A percentile compares a stretch with the other conserved stretches of the same genome.
Evolutionary conservation across 2,797 vertebrate genomes (phyloP).

Genomic region (Pseudomugil tenellus): DNA sequence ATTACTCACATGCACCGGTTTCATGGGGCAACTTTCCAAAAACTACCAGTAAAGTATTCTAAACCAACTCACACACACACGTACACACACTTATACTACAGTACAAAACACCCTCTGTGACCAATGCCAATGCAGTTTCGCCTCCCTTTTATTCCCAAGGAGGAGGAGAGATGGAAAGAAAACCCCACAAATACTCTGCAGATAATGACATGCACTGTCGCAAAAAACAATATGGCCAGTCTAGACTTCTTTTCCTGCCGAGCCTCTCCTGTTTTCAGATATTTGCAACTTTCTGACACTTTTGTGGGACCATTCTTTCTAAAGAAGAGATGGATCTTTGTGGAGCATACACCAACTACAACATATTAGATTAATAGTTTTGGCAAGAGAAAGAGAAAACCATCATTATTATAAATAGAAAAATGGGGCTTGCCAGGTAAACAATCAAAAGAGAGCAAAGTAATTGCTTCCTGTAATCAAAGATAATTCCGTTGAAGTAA

Average conservation of each 20-base stretch:
- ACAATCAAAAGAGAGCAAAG: conserved; percentile 64
- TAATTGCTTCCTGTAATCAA: conserved; percentile 77
- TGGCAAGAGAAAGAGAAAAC: conserved; percentile 26
- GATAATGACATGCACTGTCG: conserved; percentile 74
- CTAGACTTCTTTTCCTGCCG: conserved; percentile 72
- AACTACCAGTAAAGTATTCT: conserved; percentile 49
- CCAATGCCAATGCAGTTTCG: conserved; percentile 63
- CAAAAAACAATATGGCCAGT: conserved; percentile 71
- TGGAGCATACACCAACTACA: conserved; percentile 8
- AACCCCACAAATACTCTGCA: conserved; percentile 56
- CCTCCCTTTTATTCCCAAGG: conserved; percentile 52
- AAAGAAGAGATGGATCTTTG: conserved; percentile 1
- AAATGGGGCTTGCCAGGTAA: conserved; percentile 48
- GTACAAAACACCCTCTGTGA: conserved; percentile 71
- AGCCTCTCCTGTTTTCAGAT: conserved; percentile 50
- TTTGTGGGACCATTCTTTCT: conserved; percentile 18
- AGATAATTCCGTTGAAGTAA: conserved; percentile 70
- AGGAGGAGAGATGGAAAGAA: conserved; percentile 62
- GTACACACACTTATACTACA: conserved; percentile 28
- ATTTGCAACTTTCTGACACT: conserved; percentile 39
- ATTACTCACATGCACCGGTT: conserved; percentile 31
- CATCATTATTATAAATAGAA: conserved; percentile 34
- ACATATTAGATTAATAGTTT: conserved; percentile 25
- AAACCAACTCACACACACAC: conserved; percentile 53
- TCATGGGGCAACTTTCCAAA: conserved; percentile 48